Evolutionary conservation across 2,797 vertebrate genomes (phyloP).

Genomic region (Ptychobarbus kaznakovi): DNA sequence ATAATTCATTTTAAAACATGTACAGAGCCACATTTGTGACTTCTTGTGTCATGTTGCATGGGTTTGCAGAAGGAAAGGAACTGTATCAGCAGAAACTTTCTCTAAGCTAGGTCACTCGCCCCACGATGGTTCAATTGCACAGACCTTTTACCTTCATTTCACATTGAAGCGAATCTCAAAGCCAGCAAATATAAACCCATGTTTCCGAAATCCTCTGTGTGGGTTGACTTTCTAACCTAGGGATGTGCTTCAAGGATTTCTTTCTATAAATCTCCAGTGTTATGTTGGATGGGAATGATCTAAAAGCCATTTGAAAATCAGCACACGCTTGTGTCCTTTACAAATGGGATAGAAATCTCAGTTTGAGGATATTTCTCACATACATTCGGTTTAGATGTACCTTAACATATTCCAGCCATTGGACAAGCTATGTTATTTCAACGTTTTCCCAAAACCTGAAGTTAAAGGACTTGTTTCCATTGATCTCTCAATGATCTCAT

Average conservation of each 20-base stretch:
- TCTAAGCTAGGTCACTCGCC: not conserved
- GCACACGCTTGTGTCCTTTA: slow-evolving; percentile 27
- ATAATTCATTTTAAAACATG: slow-evolving; percentile 25
- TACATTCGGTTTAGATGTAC: not conserved
- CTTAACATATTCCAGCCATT: not conserved
- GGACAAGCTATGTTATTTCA: not conserved
- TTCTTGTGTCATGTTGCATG: slow-evolving; percentile 21
- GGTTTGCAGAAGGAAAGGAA: slow-evolving; percentile 14
- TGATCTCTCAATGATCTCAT: slow-evolving; percentile 2
- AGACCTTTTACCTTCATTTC: slow-evolving; percentile 32
- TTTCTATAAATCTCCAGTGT: slow-evolving; percentile 21
- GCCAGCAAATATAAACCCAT: slow-evolving; percentile 1
- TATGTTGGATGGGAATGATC: slow-evolving; percentile 23
- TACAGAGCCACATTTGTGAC: slow-evolving; percentile 30
- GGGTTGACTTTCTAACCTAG: slow-evolving; percentile 14
- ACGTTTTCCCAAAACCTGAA: slow-evolving; percentile 6
- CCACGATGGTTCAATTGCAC: slow-evolving; percentile 2
- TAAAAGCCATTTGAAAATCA: slow-evolving; percentile 22
- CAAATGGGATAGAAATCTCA: slow-evolving; percentile 16
- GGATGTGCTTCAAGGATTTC: slow-evolving; percentile 25
- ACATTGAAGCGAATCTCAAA: slow-evolving; percentile 18
- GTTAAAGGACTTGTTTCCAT: slow-evolving; percentile 7
- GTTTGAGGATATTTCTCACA: not conserved
- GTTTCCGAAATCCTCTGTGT: slow-evolving; percentile 22
- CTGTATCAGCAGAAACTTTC: slow-evolving; percentile 12